Conservation (phyloP, 2,888 invertebrate species). For the Chloromyia formosa region DNA sequence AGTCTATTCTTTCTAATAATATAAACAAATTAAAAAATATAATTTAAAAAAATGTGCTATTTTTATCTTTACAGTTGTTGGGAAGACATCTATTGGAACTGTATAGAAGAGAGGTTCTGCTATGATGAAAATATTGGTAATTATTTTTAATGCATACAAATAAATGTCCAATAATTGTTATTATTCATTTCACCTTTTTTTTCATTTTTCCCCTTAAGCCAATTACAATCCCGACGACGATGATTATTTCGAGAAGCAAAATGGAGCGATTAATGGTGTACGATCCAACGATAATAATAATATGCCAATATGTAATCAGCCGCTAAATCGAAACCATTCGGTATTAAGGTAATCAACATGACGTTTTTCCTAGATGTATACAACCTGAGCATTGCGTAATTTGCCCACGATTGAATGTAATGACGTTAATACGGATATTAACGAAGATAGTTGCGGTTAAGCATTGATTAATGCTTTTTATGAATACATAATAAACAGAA, state of each 20-base stretch:
- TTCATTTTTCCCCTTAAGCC: conserved; percentile 53
- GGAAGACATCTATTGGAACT: conserved; percentile 78
- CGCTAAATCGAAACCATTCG: conserved; percentile 57
- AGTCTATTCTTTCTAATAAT: no score
- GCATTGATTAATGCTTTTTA: no score
- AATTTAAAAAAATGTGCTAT: no score
- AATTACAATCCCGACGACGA: conserved; percentile 65
- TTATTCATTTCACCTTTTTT: not conserved
- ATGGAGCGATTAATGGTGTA: conserved; percentile 51
- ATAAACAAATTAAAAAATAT: no score
- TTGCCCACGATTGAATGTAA: no score
- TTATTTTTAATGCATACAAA: conserved; percentile 46
- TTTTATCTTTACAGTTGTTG: conserved; percentile 69
- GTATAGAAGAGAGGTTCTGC: conserved; percentile 77
- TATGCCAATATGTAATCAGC: conserved; percentile 61
- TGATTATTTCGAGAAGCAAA: conserved; percentile 58
- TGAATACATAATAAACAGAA: no score
- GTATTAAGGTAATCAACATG: conserved; percentile 51
- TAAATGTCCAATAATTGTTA: not conserved
- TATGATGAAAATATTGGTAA: conserved; percentile 76
- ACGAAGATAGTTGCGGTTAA: no score
- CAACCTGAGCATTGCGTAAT: not conserved
- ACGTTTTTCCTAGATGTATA: not conserved
- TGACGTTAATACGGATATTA: no score
- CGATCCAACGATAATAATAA: conserved; percentile 60